These are phyloP conservation scores for Sciurus vulgaris DNA, from an alignment of 2,797 vertebrate species.

Conservation along the genomic window DNA sequence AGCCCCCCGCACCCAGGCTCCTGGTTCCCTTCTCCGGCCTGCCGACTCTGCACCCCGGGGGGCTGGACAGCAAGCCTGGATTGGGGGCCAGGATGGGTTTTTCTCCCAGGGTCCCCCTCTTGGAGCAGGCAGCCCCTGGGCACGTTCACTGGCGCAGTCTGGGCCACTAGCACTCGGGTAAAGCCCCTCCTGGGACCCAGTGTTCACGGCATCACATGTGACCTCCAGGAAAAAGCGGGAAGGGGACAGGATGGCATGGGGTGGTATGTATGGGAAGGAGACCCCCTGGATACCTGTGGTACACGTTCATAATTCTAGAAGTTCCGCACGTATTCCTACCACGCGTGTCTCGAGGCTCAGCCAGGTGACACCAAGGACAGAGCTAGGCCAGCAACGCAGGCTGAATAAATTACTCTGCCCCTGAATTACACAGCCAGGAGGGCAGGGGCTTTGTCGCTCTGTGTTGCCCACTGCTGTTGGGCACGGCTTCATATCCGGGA, in stretches of 20 bases:
- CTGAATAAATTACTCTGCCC: neutral
- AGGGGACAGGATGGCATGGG: neutral
- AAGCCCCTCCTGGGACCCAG: conserved; percentile 10
- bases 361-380: neutral
- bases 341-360: neutral
- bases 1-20: neutral
- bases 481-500: neutral
- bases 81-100: neutral
- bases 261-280: rapidly evolving
- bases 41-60: neutral
- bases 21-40: neutral
- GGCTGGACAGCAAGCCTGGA: neutral
- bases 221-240: neutral
- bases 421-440: neutral
- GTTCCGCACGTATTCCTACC: neutral
- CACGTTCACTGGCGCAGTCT: neutral
- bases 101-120: neutral
- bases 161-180: conserved; percentile 48
- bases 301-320: conserved; percentile 2
- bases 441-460: neutral
- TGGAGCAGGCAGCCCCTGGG: neutral
- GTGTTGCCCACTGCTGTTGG: neutral
- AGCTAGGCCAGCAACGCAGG: neutral
- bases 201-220: neutral
- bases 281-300: neutral